These are phyloP conservation scores for Reticulitermes speratus DNA, from an alignment of 1,140 invertebrate genomes.

Conservation along the genomic window DNA sequence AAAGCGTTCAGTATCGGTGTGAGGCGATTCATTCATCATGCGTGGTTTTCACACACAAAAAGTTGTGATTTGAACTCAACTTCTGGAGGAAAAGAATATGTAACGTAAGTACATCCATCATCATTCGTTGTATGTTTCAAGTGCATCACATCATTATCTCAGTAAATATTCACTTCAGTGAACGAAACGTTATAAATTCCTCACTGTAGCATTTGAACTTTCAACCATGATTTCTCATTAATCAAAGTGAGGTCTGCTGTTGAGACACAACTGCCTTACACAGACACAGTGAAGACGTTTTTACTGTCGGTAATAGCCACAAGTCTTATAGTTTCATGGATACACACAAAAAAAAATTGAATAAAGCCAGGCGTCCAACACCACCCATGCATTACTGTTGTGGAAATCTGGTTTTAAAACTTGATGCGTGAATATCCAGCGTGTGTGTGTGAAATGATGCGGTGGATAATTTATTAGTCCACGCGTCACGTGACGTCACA, in stretches of 20 bases:
- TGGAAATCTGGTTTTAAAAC: background rate
- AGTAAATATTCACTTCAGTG: background rate
- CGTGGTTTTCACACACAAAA: too few species aligned
- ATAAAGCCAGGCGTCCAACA: background rate
- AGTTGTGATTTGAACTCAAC: too few species aligned
- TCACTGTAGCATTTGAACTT: slow-evolving; percentile 6
- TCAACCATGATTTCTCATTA: background rate
- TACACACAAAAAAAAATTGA: background rate
- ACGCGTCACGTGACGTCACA: background rate
- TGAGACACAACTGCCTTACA: background rate
- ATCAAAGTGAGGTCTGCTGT: background rate
- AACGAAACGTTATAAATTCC: slow-evolving; percentile 6
- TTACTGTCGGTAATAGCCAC: background rate
- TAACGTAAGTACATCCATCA: background rate
- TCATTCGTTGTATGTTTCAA: background rate
- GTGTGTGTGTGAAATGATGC: too few species aligned
- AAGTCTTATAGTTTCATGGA: too few species aligned
- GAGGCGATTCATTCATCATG: too few species aligned
- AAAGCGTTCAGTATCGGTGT: too few species aligned
- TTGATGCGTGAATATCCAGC: background rate
- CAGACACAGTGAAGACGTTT: background rate
- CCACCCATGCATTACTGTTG: background rate
- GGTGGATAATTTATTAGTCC: background rate
- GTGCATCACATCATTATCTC: background rate
- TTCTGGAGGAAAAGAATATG: background rate